Evolutionary conservation across 1,140 invertebrate genomes (phyloP), one percentile per base, ranked within the genome.

Genomic region (Lerema accius): DNA sequence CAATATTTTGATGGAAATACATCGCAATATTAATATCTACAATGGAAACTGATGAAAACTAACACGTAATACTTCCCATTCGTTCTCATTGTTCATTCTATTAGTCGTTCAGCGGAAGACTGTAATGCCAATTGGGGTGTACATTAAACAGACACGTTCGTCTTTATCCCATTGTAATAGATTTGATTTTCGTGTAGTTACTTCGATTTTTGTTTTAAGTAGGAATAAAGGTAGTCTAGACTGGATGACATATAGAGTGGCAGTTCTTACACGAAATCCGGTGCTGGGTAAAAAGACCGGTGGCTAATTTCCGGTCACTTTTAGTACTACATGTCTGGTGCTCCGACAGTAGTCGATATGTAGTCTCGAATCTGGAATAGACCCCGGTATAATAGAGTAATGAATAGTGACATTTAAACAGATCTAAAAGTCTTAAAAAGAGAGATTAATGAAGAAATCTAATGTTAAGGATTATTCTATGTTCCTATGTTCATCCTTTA

Each of bases 31-130:
- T n/a, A n/a, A n/a, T n/a, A n/a, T n/a, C n/a, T n/a, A n/a, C n/a
- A n/a, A n/a, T n/a, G n/a, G n/a, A n/a, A n/a, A n/a, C n/a, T n/a
- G n/a, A 43, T 16, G 42, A 43, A 43, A 43, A 43, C 14, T 16
- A 15, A 62, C 11, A 59, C 55, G 46, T 16, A 59, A 59, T 65
- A 39, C 14, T 0, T 11, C 19, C 13, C 42, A 53, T 13, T 11
- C 32, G 17, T 59, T 65, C 56, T 53, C 56, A 65, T 60, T 55
- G 26, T 19, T 15, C 17, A 65, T 65, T 65, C 63, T 60, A 65
- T 65, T 60, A 65, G 55, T 53, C 50, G 59, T 65, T 45, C 16
- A 51, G 53, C 40, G 23, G 45, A 35, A 45, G 53, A 42, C 39
- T 14, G 16, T 42, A 45, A n/a, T 45, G 40, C 14, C 40, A 42